phyloP scores from a whole-genome alignment of 2,888 invertebrate genomes.

The Thereva unica region DNA sequence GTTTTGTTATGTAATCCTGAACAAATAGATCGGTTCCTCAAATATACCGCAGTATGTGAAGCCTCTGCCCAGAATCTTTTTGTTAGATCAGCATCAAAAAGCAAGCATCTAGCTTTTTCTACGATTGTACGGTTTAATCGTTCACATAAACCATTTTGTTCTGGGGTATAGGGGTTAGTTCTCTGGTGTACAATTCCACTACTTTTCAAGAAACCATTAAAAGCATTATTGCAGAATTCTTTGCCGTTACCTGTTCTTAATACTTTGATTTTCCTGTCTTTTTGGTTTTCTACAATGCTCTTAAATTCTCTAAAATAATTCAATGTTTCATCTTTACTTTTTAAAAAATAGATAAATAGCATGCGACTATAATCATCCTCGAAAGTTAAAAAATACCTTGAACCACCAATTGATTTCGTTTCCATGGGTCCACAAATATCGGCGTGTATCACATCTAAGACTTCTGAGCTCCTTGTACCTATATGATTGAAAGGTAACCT shows the following conservation, averaged over 20 bases:
- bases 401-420: slow-evolving; percentile 46
- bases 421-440: slow-evolving; percentile 54
- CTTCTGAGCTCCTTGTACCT: no score
- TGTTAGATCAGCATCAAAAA: slow-evolving; percentile 44
- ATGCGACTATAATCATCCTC: slow-evolving; percentile 48
- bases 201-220: slow-evolving; percentile 46
- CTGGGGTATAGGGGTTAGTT: slow-evolving; percentile 32
- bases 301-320: slow-evolving; percentile 46
- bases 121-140: slow-evolving; percentile 45
- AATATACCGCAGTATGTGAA: slow-evolving; percentile 34
- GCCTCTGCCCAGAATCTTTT: slow-evolving; percentile 51
- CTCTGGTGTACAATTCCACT: slow-evolving; percentile 27
- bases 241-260: slow-evolving; percentile 45
- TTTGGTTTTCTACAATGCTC: slow-evolving; percentile 45
- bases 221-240: slow-evolving; percentile 48
- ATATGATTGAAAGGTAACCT: no score
- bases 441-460: no score
- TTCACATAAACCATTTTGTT: slow-evolving; percentile 44
- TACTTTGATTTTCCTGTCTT: slow-evolving; percentile 18
- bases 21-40: slow-evolving; percentile 32
- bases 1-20: slow-evolving; percentile 42
- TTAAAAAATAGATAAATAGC: slow-evolving; percentile 49
- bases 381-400: slow-evolving; percentile 50
- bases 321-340: slow-evolving; percentile 49
- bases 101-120: slow-evolving; percentile 46